Evolutionary conservation across 2,888 invertebrate genomes (phyloP).

Genomic region (Cantharis lateralis): DNA sequence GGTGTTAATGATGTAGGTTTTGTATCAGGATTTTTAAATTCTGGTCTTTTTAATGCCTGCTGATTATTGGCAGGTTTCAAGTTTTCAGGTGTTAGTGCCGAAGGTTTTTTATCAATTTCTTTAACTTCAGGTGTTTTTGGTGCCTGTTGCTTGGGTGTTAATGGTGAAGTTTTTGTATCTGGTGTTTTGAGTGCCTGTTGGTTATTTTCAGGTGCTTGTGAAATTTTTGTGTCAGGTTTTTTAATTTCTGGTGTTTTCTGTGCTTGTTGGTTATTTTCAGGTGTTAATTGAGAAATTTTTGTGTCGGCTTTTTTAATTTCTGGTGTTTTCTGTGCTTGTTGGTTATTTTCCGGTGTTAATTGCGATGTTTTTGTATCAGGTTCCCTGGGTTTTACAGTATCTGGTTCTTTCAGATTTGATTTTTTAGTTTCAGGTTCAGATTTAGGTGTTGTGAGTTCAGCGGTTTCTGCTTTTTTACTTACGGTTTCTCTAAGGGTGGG

Average conservation of each 20-base stretch:
- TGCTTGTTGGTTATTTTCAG: slow-evolving; percentile 16
- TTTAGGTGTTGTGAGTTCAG: slow-evolving; percentile 34
- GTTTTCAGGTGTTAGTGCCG: not conserved
- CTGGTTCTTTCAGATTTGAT: slow-evolving; percentile 3
- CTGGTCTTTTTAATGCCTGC: not conserved
- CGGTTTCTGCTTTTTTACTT: not conserved
- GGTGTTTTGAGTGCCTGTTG: slow-evolving; percentile 27
- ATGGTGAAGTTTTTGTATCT: slow-evolving; percentile 21
- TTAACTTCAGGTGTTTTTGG: slow-evolving; percentile 28
- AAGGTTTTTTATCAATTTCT: slow-evolving; percentile 25
- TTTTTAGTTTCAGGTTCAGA: slow-evolving; percentile 48
- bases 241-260: slow-evolving; percentile 41
- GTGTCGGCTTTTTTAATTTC: slow-evolving; percentile 23
- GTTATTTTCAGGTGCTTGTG: slow-evolving; percentile 2
- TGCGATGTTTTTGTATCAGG: slow-evolving; percentile 22
- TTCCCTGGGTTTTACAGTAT: slow-evolving; percentile 29
- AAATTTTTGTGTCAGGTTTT: slow-evolving; percentile 35
- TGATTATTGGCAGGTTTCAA: not conserved
- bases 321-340: slow-evolving; percentile 11
- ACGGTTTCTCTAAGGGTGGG: slow-evolving; percentile 15
- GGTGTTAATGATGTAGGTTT: slow-evolving; percentile 4
- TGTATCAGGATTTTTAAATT: slow-evolving; percentile 9
- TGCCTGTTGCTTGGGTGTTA: slow-evolving; percentile 12
- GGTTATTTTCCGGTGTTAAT: slow-evolving; percentile 29
- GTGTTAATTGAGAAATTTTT: not conserved